Percentiles rank a stretch among this genome's conserved stretches.
phyloP scores from a whole-genome alignment of 2,888 invertebrate genomes.

The Embidobia sp. region DNA sequence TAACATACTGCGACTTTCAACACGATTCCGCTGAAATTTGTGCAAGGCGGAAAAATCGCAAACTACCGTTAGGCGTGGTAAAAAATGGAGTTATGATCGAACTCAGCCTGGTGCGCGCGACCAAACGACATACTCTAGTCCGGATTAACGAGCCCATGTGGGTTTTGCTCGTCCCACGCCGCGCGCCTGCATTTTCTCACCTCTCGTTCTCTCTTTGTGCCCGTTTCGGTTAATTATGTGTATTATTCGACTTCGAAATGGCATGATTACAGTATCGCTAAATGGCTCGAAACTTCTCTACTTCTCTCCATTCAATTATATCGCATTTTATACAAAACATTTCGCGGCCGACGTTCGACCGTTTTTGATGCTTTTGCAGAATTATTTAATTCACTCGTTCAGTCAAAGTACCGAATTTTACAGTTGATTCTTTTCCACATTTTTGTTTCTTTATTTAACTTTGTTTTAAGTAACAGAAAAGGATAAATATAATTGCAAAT shows the following conservation, averaged over 20 bases:
- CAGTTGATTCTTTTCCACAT: too few species aligned
- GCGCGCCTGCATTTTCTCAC: slow-evolving; percentile 41
- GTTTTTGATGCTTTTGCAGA: too few species aligned
- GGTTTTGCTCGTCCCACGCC: slow-evolving; percentile 50
- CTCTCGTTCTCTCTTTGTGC: slow-evolving; percentile 29
- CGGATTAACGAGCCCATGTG: slow-evolving; percentile 61
- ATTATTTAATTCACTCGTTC: too few species aligned
- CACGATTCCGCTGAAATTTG: slow-evolving; percentile 3
- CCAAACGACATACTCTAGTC: slow-evolving; percentile 56
- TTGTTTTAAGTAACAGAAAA: too few species aligned
- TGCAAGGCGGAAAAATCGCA: slow-evolving; percentile 9
- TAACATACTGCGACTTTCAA: slow-evolving; percentile 16
- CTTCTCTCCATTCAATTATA: too few species aligned
- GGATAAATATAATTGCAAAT: too few species aligned
- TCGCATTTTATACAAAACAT: too few species aligned
- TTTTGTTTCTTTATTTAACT: too few species aligned
- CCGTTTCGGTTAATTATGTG: slow-evolving; percentile 41
- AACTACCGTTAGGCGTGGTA: slow-evolving; percentile 37
- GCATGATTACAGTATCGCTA: slow-evolving; percentile 29
- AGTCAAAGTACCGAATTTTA: too few species aligned
- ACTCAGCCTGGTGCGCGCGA: slow-evolving; percentile 54
- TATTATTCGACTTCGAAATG: slow-evolving; percentile 38
- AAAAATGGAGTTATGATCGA: slow-evolving; percentile 56
- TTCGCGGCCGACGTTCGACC: too few species aligned
- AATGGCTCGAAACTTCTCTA: too few species aligned